Evolutionary conservation across 1,140 invertebrate genomes (phyloP).

Genomic region (Pteromalus puparum): DNA sequence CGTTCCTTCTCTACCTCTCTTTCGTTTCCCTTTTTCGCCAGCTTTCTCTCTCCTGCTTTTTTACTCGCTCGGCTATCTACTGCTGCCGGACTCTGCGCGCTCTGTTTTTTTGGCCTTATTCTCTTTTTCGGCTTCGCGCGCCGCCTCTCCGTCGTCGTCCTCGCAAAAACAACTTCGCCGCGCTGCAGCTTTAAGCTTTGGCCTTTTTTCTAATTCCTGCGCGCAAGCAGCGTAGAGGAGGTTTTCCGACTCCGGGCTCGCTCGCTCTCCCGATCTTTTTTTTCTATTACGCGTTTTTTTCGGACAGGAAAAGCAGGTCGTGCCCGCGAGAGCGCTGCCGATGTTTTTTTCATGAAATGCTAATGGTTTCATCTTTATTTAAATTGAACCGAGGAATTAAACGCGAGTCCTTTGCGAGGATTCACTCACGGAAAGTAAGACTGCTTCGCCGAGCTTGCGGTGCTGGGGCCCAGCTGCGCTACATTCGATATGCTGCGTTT

Average conservation of each 20-base stretch:
- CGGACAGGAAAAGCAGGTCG: background rate
- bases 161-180: constrained; percentile 25
- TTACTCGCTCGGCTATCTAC: background rate
- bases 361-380: constrained; percentile 38
- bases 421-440: background rate
- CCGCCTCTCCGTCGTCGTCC: background rate
- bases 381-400: constrained; percentile 25
- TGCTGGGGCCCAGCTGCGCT: background rate
- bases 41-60: constrained; percentile 28
- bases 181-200: background rate
- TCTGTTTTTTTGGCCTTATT: constrained; percentile 16
- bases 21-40: constrained; percentile 13
- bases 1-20: constrained; percentile 28
- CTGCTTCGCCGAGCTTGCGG: background rate
- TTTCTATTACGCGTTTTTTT: constrained; percentile 11
- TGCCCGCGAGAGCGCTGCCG: background rate
- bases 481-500: background rate
- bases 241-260: background rate
- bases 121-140: constrained; percentile 27
- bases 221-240: background rate
- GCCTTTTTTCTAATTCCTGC: background rate
- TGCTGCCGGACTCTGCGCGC: background rate
- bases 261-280: background rate
- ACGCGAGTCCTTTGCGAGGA: constrained; percentile 9
- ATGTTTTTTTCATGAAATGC: constrained; percentile 32